A percentile compares a stretch with the other conserved stretches of the same genome.
Evolutionary conservation across 2,888 invertebrate genomes (phyloP).

Genomic region (Microchrysa polita): DNA sequence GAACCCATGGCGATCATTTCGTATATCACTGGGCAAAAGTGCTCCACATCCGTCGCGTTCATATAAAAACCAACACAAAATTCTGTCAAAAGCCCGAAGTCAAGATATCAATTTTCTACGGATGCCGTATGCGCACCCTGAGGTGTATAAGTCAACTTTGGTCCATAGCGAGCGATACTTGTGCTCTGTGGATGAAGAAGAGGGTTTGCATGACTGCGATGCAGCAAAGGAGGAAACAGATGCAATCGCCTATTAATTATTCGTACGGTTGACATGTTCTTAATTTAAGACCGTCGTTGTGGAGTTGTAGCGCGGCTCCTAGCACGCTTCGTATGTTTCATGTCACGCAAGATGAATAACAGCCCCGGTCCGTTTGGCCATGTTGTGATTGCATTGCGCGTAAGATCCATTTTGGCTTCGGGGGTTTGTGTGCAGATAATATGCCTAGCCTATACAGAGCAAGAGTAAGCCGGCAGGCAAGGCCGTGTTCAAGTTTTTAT

Average conservation of each 20-base stretch:
- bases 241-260: conserved; percentile 44
- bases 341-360: conserved; percentile 39
- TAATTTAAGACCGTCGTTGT: conserved; percentile 21
- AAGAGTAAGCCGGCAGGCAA: neutral
- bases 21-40: neutral
- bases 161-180: neutral
- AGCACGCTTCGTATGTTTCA: conserved; percentile 37
- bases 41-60: conserved; percentile 10
- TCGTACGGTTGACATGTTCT: conserved; percentile 32
- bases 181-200: neutral
- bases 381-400: neutral
- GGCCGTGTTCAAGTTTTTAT: neutral
- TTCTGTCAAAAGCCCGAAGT: conserved; percentile 23
- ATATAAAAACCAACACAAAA: conserved; percentile 37
- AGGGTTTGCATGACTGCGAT: neutral
- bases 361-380: neutral
- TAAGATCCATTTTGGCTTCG: neutral
- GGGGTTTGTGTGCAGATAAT: neutral
- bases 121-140: no score
- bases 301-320: conserved; percentile 29
- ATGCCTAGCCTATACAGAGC: no score
- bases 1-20: neutral
- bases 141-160: neutral
- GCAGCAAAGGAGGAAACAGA: conserved; percentile 37
- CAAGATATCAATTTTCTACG: conserved; percentile 36